These are phyloP conservation scores for Bilobella aurantiaca DNA, from an alignment of 1,140 invertebrate species.

Conservation along the genomic window DNA sequence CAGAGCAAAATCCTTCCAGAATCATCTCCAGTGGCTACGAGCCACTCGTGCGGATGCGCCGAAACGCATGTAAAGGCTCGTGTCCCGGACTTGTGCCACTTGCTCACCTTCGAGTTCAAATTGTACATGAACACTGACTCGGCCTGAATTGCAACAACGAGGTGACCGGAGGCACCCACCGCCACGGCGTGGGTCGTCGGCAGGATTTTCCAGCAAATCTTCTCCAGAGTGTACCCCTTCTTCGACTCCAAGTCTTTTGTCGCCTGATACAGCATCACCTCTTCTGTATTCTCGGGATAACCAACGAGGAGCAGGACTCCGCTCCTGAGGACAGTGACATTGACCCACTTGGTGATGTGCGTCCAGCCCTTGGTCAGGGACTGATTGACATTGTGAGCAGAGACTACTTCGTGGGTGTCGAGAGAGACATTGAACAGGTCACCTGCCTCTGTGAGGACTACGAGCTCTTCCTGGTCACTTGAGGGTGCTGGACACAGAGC, in stretches of 20 bases:
- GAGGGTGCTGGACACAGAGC: background rate
- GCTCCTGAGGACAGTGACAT: background rate
- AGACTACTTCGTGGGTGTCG: conserved; percentile 2
- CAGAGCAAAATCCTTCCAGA: conserved; percentile 52
- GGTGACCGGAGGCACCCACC: conserved; percentile 27
- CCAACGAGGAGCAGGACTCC: conserved; percentile 20
- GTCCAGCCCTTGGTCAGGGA: conserved; percentile 5
- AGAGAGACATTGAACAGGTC: conserved; percentile 5
- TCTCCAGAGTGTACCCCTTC: conserved; percentile 15
- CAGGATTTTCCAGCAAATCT: conserved; percentile 14
- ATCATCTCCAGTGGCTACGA: conserved; percentile 58
- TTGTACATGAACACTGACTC: conserved; percentile 39
- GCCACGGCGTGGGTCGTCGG: conserved; percentile 28
- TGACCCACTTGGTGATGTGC: conserved; percentile 4
- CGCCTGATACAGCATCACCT: conserved; percentile 20
- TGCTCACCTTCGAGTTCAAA: conserved; percentile 35
- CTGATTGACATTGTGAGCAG: background rate
- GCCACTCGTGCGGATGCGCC: conserved; percentile 55
- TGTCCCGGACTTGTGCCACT: conserved; percentile 26
- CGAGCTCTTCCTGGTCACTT: background rate
- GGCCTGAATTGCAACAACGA: conserved; percentile 38
- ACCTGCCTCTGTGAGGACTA: conserved; percentile 1
- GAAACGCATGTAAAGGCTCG: conserved; percentile 55
- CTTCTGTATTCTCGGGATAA: conserved; percentile 1
- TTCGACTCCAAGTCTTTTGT: background rate